Base-by-base conservation (phyloP, 1,140 invertebrate genomes). In the Zeugodacus cucurbitae region DNA sequence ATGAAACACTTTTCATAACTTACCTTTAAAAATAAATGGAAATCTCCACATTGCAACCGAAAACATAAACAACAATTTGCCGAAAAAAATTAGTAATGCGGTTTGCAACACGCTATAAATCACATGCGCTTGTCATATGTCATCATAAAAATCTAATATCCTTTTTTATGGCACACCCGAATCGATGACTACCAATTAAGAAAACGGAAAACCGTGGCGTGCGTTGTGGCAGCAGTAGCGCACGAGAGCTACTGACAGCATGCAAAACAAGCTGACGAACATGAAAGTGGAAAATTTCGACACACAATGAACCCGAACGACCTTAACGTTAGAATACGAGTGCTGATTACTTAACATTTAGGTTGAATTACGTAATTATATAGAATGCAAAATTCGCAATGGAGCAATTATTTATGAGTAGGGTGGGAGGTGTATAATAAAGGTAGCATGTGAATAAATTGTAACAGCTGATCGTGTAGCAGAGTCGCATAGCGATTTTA, bases 91-190 rank as follows among this genome's bases (percentile, higher is more conserved):
- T 82, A 82, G 37, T 7, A 44, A 54, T 82, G 37, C 74, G 11
- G 22, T 44, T 20, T 54, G 74, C 74, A 48, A 48, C n/a, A 48
- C 7, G 10, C 41, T 14, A 48, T 82, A 82, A 82, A 82, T 44
- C 74, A 44, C 7, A 48, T 74, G 67, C 22, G 48, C 26, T 29
- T 48, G 26, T 6, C 74, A 48, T 41, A n/a, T 82, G n/a, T 54
- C 74, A 82, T 48, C 74, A 82, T 82, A 48, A 82, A 48, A 82
- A 82, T 82, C 41, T 48, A 82, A 82, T 82, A 44, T 22, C 48
- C n/a, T 48, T 82, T 82, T 44, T 82, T 82, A 48, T 44, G 41
- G 26, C 74, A 82, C 37, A 44, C 44, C 74, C 41, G 22, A 41
- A 82, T 22, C n/a, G 29, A 48, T 82, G 41, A 54, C 74, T 54